Percentiles rank a stretch among this genome's conserved stretches.
phyloP scores from a whole-genome alignment of 2,888 invertebrate species.

The Spodoptera littoralis region DNA sequence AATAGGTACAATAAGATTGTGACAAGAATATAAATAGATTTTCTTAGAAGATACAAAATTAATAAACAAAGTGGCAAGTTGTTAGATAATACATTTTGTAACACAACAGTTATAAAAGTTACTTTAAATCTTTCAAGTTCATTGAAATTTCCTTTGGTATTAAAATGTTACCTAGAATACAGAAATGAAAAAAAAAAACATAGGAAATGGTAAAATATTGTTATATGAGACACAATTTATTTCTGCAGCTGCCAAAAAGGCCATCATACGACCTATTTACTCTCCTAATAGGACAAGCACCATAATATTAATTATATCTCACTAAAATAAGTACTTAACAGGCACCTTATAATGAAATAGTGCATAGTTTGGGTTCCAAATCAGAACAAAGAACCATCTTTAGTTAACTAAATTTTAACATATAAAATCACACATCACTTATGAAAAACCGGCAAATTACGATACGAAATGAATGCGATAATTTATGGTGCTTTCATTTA shows the following conservation, averaged over 20 bases:
- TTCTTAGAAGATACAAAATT: constrained; percentile 2
- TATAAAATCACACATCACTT: no score
- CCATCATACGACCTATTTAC: constrained; percentile 21
- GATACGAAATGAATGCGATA: no score
- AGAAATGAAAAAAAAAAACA: constrained; percentile 11
- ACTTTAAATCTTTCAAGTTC: constrained; percentile 10
- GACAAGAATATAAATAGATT: neutral
- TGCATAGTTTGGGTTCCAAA: neutral
- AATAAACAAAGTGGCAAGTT: constrained; percentile 11
- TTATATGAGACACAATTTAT: neutral
- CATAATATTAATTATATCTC: constrained; percentile 34
- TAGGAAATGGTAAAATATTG: constrained; percentile 13
- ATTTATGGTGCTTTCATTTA: no score
- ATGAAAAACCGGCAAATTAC: no score
- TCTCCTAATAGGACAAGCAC: constrained; percentile 42
- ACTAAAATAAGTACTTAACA: constrained; percentile 37
- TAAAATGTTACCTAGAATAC: constrained; percentile 4
- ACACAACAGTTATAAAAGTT: neutral
- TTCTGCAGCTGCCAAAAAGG: neutral
- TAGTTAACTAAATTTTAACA: no score
- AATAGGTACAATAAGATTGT: neutral
- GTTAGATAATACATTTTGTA: neutral
- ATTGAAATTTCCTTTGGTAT: constrained; percentile 12
- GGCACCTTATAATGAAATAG: constrained; percentile 18
- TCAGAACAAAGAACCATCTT: no score